These are phyloP conservation scores for Amphimedon queenslandica DNA, from an alignment of 37 sponge, comb jelly and placozoan species.

Conservation along the genomic window DNA sequence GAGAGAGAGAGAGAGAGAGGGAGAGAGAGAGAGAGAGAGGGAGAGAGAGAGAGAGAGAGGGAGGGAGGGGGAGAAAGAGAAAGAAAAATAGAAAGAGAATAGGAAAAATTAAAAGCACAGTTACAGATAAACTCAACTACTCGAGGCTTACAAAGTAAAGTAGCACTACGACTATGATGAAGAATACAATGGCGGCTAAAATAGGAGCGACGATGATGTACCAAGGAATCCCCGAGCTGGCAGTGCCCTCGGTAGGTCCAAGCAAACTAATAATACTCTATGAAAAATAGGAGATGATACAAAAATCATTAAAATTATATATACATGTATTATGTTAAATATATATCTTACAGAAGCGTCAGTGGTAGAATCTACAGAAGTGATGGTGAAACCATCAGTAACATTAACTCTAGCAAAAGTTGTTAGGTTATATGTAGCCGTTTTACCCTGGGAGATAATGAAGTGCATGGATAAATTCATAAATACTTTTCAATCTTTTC, in stretches of 20 bases:
- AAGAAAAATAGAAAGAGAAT: too few relatives aligned
- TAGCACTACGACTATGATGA: background rate
- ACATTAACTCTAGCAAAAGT: background rate
- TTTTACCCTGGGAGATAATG: background rate
- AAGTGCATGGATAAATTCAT: too few relatives aligned
- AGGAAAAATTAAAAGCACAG: too few relatives aligned
- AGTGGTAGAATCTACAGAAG: background rate
- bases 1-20: slow-evolving; percentile 39
- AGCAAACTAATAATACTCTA: too few relatives aligned
- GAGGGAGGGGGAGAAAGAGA: too few relatives aligned
- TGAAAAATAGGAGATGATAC: too few relatives aligned
- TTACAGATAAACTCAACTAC: too few relatives aligned
- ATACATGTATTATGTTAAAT: too few relatives aligned
- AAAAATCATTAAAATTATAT: too few relatives aligned
- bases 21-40: slow-evolving; percentile 9
- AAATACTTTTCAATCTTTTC: background rate
- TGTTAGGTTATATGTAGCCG: background rate
- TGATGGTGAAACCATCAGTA: background rate
- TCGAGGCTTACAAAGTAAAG: slow-evolving; percentile 49
- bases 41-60: too few relatives aligned
- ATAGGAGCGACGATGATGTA: slow-evolving; percentile 27
- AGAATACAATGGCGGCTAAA: slow-evolving; percentile 24
- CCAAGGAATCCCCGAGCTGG: slow-evolving; percentile 30
- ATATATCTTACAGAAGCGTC: background rate
- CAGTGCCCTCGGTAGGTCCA: too few relatives aligned